Conservation (phyloP, 2,113 vertebrate species). For the Cervus canadensis region DNA sequence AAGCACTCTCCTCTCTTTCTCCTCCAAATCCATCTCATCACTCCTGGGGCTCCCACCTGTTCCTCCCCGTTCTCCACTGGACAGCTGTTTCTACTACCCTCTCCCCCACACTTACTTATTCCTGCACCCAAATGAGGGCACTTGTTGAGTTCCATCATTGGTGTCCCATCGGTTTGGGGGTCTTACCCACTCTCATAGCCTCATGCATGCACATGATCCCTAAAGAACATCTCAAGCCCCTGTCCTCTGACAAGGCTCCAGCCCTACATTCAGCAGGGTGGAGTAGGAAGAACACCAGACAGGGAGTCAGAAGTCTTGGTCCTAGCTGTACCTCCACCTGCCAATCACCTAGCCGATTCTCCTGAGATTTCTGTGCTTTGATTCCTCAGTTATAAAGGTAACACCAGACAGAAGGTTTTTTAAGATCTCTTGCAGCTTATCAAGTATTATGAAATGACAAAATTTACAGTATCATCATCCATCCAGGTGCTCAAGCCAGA, state of each 20-base stretch:
- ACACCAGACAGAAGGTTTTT: neutral
- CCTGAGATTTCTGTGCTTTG: neutral
- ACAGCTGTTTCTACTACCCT: neutral
- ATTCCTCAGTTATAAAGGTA: neutral
- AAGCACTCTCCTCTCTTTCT: neutral
- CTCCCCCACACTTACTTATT: neutral
- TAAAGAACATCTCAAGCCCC: neutral
- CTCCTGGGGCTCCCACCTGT: neutral
- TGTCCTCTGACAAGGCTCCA: neutral
- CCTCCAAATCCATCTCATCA: neutral
- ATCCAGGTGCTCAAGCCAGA: neutral
- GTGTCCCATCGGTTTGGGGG: neutral
- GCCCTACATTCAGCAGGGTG: neutral
- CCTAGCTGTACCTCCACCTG: neutral
- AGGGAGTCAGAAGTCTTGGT: neutral
- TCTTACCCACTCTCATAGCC: neutral
- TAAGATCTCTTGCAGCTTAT: neutral
- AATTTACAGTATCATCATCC: neutral
- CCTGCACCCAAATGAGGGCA: neutral
- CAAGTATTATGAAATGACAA: neutral
- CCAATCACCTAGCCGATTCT: no score
- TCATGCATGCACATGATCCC: accelerated
- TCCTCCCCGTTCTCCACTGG: neutral
- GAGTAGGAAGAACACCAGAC: neutral
- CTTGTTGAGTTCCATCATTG: neutral